These are phyloP conservation scores for Diploptera punctata DNA, from an alignment of 2,888 invertebrate species.

Conservation along the genomic window DNA sequence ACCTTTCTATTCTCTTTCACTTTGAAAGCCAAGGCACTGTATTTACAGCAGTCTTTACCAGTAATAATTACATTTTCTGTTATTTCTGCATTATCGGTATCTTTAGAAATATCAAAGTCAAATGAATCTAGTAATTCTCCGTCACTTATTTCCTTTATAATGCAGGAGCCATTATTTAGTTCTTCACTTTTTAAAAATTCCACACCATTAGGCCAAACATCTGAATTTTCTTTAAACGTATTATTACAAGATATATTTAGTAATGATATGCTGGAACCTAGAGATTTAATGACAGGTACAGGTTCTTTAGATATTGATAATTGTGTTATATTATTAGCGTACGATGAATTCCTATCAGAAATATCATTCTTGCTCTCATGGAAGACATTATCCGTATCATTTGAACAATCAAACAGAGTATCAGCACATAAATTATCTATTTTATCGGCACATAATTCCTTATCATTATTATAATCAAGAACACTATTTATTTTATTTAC, in stretches of 20 bases:
- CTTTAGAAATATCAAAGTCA: too few relatives aligned
- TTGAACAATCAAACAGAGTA: background rate
- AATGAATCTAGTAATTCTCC: too few relatives aligned
- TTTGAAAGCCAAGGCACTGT: slow-evolving; percentile 2
- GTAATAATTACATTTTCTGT: background rate
- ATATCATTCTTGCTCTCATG: background rate
- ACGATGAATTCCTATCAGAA: background rate
- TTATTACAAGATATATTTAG: too few relatives aligned
- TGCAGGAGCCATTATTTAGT: too few relatives aligned
- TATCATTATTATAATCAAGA: background rate
- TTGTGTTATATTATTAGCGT: background rate
- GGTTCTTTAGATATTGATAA: background rate
- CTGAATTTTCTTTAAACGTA: too few relatives aligned
- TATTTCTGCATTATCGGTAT: too few relatives aligned
- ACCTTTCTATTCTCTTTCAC: background rate
- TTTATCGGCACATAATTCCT: too few relatives aligned
- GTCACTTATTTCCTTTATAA: too few relatives aligned
- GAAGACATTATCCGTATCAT: slow-evolving; percentile 1
- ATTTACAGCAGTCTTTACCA: background rate
- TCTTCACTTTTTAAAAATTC: too few relatives aligned
- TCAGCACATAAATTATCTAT: background rate
- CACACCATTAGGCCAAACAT: too few relatives aligned
- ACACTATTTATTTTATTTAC: background rate
- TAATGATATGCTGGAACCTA: slow-evolving; percentile 3
- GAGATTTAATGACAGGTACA: background rate